phyloP scores from a whole-genome alignment of 2,888 invertebrate genomes.

The Tiliacea aurago region DNA sequence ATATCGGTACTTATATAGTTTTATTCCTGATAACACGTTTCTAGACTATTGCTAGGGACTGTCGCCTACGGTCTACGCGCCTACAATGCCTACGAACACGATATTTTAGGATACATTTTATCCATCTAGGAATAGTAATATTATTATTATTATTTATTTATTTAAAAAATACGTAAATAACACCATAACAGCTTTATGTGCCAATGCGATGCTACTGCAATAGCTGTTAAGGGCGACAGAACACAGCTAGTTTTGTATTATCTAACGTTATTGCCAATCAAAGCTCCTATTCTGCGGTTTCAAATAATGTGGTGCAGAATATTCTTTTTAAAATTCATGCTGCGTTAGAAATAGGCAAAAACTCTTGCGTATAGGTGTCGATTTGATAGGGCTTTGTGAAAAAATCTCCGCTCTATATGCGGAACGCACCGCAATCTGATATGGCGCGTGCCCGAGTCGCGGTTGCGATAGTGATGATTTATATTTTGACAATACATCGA shows the following conservation, averaged over 20 bases:
- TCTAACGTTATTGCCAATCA: background rate
- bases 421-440: constrained; percentile 73
- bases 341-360: constrained; percentile 62
- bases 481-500: constrained; percentile 56
- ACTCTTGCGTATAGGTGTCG: constrained; percentile 71
- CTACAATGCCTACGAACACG: background rate
- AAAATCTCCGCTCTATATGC: constrained; percentile 78
- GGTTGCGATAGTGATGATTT: constrained; percentile 58
- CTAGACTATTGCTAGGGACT: background rate
- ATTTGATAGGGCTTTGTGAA: constrained; percentile 78
- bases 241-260: background rate
- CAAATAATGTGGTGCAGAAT: constrained; percentile 10
- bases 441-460: constrained; percentile 71
- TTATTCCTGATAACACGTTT: background rate
- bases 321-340: constrained; percentile 65
- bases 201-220: no score
- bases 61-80: background rate
- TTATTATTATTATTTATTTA: no score
- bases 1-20: background rate
- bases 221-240: no score
- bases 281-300: background rate
- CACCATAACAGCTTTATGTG: no score
- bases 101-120: background rate
- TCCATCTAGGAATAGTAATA: no score
- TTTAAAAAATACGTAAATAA: no score